A percentile compares a stretch with the other conserved stretches of the same genome.
Evolutionary conservation across 2,113 vertebrate species (phyloP).

Genomic region (Cardinalis cardinalis): DNA sequence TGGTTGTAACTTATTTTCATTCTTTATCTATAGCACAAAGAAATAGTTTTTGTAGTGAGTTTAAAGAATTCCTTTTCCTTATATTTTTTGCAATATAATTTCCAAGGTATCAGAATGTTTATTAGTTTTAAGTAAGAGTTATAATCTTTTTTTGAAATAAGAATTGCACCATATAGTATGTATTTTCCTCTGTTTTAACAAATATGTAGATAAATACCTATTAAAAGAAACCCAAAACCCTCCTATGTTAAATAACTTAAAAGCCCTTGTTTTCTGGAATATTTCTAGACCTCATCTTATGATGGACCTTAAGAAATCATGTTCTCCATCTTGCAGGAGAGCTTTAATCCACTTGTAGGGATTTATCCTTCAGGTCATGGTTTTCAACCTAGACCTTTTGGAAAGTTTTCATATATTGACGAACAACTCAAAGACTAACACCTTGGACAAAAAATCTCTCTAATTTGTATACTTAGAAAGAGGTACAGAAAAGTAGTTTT

Average conservation of each 20-base stretch:
- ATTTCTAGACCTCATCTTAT: background rate
- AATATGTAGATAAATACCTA: background rate
- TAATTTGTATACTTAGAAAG: background rate
- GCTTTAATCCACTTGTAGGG: background rate
- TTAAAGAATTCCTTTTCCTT: background rate
- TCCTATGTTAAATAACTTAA: background rate
- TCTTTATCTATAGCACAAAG: background rate
- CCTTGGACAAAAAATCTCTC: background rate
- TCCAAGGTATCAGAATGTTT: background rate
- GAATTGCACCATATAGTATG: rapidly evolving
- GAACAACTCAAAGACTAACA: background rate
- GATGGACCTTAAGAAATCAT: background rate
- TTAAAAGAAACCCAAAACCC: background rate
- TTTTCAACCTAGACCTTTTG: background rate
- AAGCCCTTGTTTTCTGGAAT: background rate
- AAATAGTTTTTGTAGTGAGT: background rate
- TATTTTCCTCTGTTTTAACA: background rate
- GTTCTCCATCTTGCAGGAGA: background rate
- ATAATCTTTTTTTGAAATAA: background rate
- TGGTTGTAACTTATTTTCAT: background rate
- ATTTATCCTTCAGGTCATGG: background rate
- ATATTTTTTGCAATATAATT: background rate
- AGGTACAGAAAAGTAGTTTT: background rate
- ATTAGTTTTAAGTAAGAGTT: background rate
- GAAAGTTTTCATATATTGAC: background rate